Evolutionary conservation across 1,140 invertebrate species (phyloP).

Genomic region (Propsilocerus akamusi): DNA sequence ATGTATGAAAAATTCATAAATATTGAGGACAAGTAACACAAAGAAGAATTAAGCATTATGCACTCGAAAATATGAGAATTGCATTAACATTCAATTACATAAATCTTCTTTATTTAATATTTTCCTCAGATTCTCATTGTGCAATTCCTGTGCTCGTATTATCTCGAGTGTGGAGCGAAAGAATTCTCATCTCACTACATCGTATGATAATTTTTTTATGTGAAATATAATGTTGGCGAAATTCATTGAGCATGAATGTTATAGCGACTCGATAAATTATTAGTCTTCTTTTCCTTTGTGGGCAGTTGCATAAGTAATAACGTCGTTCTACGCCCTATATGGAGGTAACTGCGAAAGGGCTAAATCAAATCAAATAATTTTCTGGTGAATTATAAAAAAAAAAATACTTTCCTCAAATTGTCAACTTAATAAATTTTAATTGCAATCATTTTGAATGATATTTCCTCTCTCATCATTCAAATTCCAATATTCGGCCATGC

Average conservation of each 20-base stretch:
- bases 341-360: too few species aligned
- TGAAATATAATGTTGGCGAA: neutral
- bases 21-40: neutral
- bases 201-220: neutral
- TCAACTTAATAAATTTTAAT: constrained; percentile 1
- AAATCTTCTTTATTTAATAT: constrained; percentile 1
- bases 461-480: too few species aligned
- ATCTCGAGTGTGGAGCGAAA: neutral
- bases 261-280: too few species aligned
- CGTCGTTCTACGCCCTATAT: too few species aligned
- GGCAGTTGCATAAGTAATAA: too few species aligned
- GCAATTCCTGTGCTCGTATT: neutral
- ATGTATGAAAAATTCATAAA: constrained; percentile 1
- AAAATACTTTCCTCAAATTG: too few species aligned
- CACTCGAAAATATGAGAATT: neutral
- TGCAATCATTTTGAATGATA: neutral
- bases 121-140: neutral
- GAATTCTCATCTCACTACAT: neutral
- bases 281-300: too few species aligned
- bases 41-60: constrained; percentile 1
- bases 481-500: too few species aligned
- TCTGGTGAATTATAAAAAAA: too few species aligned
- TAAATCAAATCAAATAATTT: too few species aligned
- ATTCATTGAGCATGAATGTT: too few species aligned
- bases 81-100: constrained; percentile 3